phyloP scores from a whole-genome alignment of 2,113 vertebrate species.

The Carlito syrichta region DNA sequence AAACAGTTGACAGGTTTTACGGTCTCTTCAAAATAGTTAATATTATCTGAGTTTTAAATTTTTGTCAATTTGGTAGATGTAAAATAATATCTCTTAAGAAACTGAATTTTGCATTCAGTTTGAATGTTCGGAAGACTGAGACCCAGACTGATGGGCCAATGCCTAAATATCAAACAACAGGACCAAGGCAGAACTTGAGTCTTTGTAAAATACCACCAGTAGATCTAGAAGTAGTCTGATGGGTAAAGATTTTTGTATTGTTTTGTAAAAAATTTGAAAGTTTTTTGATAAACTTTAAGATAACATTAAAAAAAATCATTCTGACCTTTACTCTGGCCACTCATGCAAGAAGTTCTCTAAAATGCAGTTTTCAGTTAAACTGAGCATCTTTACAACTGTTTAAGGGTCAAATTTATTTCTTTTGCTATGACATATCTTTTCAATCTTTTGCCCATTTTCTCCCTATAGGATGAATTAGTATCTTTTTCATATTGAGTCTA shows the following conservation, averaged over 20 bases:
- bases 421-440: background rate
- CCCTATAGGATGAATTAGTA: background rate
- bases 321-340: background rate
- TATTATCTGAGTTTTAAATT: background rate
- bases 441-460: background rate
- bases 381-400: background rate
- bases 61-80: background rate
- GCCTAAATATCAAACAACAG: too few species aligned
- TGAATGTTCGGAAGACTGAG: background rate
- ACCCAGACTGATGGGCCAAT: background rate
- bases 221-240: background rate
- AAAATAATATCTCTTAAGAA: background rate
- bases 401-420: background rate
- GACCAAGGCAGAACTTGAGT: background rate
- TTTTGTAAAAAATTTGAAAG: background rate
- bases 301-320: background rate
- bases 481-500: background rate
- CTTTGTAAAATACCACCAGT: background rate
- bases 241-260: background rate
- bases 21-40: background rate
- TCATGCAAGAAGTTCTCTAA: background rate
- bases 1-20: background rate
- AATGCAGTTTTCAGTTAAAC: background rate
- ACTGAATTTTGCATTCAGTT: background rate
- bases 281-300: background rate